Base-by-base conservation (phyloP, 2,888 invertebrate species). In the Frankliniella fusca region DNA sequence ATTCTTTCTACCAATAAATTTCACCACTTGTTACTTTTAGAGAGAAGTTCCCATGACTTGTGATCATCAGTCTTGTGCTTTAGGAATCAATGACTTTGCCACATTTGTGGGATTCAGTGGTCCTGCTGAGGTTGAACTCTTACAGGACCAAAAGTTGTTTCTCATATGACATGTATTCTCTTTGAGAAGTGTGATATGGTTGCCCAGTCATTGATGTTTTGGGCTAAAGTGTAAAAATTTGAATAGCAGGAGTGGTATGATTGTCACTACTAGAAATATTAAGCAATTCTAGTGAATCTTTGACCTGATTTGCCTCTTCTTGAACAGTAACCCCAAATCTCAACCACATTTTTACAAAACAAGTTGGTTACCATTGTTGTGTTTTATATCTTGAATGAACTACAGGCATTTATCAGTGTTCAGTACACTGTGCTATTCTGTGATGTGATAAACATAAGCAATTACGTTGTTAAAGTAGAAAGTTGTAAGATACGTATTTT, bases 301-400 rank as follows among this genome's bases (percentile, higher is more conserved):
- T 70, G n/a, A n/a, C n/a, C n/a, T 23, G n/a, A 23, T 70, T 20
- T 11, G 11, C 11, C n/a, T 70, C 23, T 70, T 70, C n/a, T 23
- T 23, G 7, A 70, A 23, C 23, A 70, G 23, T 23, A 70, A 7
- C n/a, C 11, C 65, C 9, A 65, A 20, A 9, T 65, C n/a, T n/a
- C 2, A 65, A n/a, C 18, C 9, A n/a, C n/a, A 18, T 18, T 65
- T 65, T 65, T n/a, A n/a, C 11, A 70, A 70, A 70, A 70, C 23
- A n/a, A 70, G 70, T 70, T 70, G 70, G 70, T 70, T 70, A 70
- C 70, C 70, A 70, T 70, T 70, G 70, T 70, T 70, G 23, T 70
- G 70, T 70, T 70, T n/a, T 70, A 70, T 70, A n/a, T 70, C n/a
- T 70, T 70, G 70, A 23, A n/a, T 23, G 23, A 70, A 70, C 23